Evolutionary conservation across 2,113 vertebrate genomes (phyloP).

Genomic region (Lonchura striata): DNA sequence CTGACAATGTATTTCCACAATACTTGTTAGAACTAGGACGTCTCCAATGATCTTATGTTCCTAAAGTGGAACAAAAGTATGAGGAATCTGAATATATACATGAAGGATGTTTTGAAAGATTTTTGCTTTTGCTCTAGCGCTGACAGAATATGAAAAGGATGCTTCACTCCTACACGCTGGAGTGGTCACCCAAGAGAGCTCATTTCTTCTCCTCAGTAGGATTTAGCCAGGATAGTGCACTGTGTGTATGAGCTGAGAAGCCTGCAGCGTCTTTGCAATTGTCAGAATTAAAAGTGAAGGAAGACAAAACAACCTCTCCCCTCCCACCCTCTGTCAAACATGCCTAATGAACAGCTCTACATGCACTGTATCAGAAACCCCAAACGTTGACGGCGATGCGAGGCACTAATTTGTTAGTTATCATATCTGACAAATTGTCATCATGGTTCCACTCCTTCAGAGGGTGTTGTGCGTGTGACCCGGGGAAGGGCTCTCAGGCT

Average conservation of each 20-base stretch:
- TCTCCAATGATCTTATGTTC: constrained; percentile 59
- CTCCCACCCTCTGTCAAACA: constrained; percentile 66
- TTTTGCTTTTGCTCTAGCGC: constrained; percentile 44
- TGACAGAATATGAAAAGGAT: constrained; percentile 68
- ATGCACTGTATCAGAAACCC: constrained; percentile 62
- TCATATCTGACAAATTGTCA: constrained; percentile 68
- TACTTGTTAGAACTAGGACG: constrained; percentile 48
- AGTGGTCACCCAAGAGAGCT: constrained; percentile 72
- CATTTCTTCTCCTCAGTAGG: constrained; percentile 61
- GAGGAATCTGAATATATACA: constrained; percentile 66
- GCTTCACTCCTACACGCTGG: constrained; percentile 62
- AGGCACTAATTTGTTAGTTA: constrained; percentile 65
- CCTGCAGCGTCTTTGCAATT: constrained; percentile 65
- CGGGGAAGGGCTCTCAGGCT: constrained; percentile 55
- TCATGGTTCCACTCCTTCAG: constrained; percentile 51
- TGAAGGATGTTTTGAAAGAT: constrained; percentile 67
- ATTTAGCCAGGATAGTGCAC: constrained; percentile 51
- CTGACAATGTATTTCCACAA: constrained; percentile 64
- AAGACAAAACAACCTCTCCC: constrained; percentile 67
- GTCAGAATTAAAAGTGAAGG: constrained; percentile 70
- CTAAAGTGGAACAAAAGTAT: constrained; percentile 59
- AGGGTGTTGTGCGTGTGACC: constrained; percentile 63
- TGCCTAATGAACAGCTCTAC: constrained; percentile 56
- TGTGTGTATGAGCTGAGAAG: constrained; percentile 32
- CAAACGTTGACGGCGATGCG: constrained; percentile 23